These are phyloP conservation scores for Alligator sinensis DNA, from an alignment of 2,113 vertebrate genomes.

Conservation along the genomic window DNA sequence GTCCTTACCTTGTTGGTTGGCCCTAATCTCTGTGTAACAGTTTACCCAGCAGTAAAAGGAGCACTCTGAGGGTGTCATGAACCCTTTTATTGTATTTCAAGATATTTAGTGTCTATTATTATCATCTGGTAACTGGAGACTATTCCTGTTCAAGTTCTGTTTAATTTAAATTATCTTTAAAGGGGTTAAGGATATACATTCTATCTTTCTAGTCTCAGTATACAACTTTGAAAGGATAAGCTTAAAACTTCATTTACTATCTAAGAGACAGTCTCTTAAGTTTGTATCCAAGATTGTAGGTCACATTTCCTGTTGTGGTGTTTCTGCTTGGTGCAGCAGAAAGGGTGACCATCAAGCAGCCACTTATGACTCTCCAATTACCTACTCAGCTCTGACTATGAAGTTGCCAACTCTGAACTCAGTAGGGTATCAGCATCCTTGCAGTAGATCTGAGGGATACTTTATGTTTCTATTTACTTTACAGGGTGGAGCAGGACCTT, in stretches of 20 bases:
- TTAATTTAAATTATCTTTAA: not conserved
- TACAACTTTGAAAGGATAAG: not conserved
- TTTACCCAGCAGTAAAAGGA: not conserved
- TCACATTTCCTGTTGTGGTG: not conserved
- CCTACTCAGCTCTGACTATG: not conserved
- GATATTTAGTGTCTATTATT: not conserved
- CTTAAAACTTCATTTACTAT: not conserved
- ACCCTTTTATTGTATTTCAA: not conserved
- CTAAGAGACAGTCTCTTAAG: not conserved
- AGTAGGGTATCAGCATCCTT: too few relatives aligned
- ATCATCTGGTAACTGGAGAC: not conserved
- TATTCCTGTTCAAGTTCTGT: not conserved
- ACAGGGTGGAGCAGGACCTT: constrained; percentile 88
- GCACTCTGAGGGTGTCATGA: not conserved
- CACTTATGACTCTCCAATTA: not conserved
- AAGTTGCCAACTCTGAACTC: too few relatives aligned
- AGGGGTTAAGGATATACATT: too few relatives aligned
- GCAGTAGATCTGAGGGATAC: not conserved
- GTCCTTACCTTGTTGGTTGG: too few relatives aligned
- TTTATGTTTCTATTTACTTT: constrained; percentile 43
- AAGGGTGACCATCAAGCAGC: not conserved
- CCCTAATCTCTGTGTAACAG: not conserved
- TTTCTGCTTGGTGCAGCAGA: not conserved
- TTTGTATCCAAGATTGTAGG: not conserved
- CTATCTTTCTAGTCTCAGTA: not conserved